Conservation (phyloP, 2,888 invertebrate species). For the Eupeodes latifasciatus region DNA sequence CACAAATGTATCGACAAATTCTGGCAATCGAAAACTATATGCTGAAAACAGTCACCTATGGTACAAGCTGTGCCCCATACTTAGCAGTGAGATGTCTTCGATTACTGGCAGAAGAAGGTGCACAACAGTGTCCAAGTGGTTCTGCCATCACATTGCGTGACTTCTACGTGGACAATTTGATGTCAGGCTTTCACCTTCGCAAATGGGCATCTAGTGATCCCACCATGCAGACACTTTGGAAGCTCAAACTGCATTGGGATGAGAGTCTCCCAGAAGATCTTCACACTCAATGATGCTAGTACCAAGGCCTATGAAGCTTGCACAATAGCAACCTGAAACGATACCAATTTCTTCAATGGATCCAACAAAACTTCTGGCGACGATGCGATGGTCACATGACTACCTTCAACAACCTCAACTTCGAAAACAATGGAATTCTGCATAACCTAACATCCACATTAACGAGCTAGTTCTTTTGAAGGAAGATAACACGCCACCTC, state of each 20-base stretch:
- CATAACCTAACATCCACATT: slow-evolving; percentile 8
- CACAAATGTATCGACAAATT: slow-evolving; percentile 41
- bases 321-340: slow-evolving; percentile 10
- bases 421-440: slow-evolving; percentile 24
- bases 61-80: slow-evolving; percentile 33
- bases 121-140: slow-evolving; percentile 26
- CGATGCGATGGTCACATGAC: slow-evolving; percentile 28
- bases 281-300: background rate
- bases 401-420: slow-evolving; percentile 47
- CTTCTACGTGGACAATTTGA: slow-evolving; percentile 59
- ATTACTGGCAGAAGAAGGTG: slow-evolving; percentile 28
- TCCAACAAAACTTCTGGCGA: slow-evolving; percentile 32
- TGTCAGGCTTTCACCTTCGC: background rate
- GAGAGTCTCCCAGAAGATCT: slow-evolving; percentile 19
- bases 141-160: slow-evolving; percentile 25
- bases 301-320: too few relatives aligned
- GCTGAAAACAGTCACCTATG: background rate
- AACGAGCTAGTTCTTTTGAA: slow-evolving; percentile 40
- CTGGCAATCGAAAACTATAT: slow-evolving; percentile 34
- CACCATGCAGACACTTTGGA: slow-evolving; percentile 3
- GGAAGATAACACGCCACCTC: slow-evolving; percentile 34
- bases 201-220: too few relatives aligned
- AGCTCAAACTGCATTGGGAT: slow-evolving; percentile 8
- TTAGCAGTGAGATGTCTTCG: slow-evolving; percentile 30
- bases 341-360: slow-evolving; percentile 34